Percentiles rank a stretch among this genome's conserved stretches.
These are phyloP conservation scores for Tragulus kanchil DNA, from an alignment of 2,113 vertebrate genomes.

Conservation along the genomic window DNA sequence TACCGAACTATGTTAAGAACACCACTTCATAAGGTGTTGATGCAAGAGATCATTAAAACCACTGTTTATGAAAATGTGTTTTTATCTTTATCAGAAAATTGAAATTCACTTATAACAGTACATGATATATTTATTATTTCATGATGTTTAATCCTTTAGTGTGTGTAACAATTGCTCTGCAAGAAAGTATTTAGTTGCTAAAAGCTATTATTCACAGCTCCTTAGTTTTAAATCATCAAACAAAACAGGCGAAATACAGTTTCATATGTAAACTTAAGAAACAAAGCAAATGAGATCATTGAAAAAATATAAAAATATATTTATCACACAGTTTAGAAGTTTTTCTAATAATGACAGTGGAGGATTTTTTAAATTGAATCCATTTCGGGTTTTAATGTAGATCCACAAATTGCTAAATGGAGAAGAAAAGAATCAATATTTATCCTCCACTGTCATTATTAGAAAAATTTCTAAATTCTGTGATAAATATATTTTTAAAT, in stretches of 20 bases:
- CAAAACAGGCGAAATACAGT: conserved; percentile 21
- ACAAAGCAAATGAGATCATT: conserved; percentile 46
- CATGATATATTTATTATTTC: conserved; percentile 10
- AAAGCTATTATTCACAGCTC: background rate
- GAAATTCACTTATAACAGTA: conserved; percentile 30
- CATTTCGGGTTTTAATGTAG: no score
- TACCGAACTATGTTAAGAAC: conserved; percentile 13
- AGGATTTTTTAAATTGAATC: background rate
- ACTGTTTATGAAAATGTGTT: background rate
- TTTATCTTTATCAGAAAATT: conserved; percentile 42
- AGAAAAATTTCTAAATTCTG: no score
- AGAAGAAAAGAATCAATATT: conserved; percentile 27
- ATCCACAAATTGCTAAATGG: background rate
- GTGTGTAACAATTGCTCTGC: background rate
- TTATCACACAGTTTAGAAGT: conserved; percentile 27
- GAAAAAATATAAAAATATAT: conserved; percentile 5
- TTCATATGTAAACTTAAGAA: conserved; percentile 37
- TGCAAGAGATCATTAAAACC: conserved; percentile 5
- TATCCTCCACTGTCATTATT: background rate
- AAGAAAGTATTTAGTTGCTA: conserved; percentile 13
- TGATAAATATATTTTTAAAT: no score
- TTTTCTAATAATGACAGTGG: background rate
- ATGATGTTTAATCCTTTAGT: background rate
- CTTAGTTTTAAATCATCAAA: conserved; percentile 57
- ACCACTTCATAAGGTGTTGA: conserved; percentile 19